Base-by-base conservation (phyloP, 2,113 vertebrate species). In the Cercopithecus mona region DNA sequence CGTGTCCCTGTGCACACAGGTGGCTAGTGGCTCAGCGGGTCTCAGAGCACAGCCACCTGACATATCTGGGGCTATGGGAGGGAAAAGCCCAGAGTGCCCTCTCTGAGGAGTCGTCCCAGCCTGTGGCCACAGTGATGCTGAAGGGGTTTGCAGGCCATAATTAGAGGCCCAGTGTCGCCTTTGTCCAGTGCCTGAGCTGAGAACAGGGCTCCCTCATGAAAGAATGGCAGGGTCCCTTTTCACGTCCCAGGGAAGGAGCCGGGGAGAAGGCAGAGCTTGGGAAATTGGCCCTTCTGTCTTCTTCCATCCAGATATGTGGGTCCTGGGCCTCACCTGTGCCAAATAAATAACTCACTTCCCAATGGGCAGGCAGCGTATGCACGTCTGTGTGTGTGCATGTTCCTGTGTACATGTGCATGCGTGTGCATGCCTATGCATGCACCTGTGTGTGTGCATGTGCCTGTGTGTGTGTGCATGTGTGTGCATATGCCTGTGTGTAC, bases 281-380 rank as follows among this genome's bases (percentile, higher is more conserved):
- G 68, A 25, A 14, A 50, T 7, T 2, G 13, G 57, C 25, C 22
- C 35, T 68, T 9, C 18, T 38, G 48, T 35, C 66, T 6, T 94
- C 78, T 73, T 57, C 70, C 6, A 3, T 57, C 88, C 45, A 30
- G 35, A 8, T 55, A 0, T 8, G 0, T 78, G 43, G 50, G 43
- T 35, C 38, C 61, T 35, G 1, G 2, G 0, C 40, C 75, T 20
- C 55, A 72, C 70, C 0, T 25, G 81, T 83, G 82, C n/a, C 2
- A 45, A 97, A 96, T 88, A 68, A 98, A 97, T 90, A 81, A 96
- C 80, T 64, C 6, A 11, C 79, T 98, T 79, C 90, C 97, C 94
- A 59, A n/a, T 93, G 45, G 35, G 64, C 8, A 9, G n/a, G 59
- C 3, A 0, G 86, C 68, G 25, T 45, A 4, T 50, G 23, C 23